Evolutionary conservation across 2,888 invertebrate genomes (phyloP).

Genomic region (Orthonychiurus folsomi): DNA sequence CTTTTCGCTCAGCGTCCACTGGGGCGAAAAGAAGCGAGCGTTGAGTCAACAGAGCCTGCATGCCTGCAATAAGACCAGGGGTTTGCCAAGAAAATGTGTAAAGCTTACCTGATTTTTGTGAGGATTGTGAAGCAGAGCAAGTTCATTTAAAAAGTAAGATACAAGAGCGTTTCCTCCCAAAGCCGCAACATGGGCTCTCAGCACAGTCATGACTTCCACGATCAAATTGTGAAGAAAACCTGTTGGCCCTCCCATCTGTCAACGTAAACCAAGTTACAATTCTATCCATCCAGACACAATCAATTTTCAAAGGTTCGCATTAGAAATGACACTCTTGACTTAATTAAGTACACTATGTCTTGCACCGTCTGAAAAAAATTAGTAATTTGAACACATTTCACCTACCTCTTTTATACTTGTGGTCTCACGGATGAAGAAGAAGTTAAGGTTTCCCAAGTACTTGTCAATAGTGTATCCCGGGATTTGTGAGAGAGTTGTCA

Average conservation of each 20-base stretch:
- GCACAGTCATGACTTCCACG: slow-evolving; percentile 85
- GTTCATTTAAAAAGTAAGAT: slow-evolving; percentile 85
- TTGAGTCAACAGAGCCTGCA: not conserved
- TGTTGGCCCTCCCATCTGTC: slow-evolving; percentile 75
- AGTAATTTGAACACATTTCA: not conserved
- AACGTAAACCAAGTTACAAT: slow-evolving; percentile 22
- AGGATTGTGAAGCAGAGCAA: slow-evolving; percentile 80
- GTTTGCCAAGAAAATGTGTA: no score
- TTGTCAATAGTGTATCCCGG: slow-evolving; percentile 68
- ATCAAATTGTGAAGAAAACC: slow-evolving; percentile 91
- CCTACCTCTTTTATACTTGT: slow-evolving; percentile 72
- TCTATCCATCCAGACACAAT: not conserved
- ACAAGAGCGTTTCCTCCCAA: slow-evolving; percentile 92
- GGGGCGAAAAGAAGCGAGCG: not conserved
- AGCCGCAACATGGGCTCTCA: slow-evolving; percentile 83
- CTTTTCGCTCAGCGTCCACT: not conserved
- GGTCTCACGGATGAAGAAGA: slow-evolving; percentile 91
- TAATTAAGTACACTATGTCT: no score
- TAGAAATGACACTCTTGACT: no score
- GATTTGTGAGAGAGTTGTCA: slow-evolving; percentile 71
- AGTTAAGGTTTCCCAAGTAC: slow-evolving; percentile 81
- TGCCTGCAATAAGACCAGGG: not conserved
- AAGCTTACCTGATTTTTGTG: slow-evolving; percentile 88
- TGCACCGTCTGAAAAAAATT: slow-evolving; percentile 2
- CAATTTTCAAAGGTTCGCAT: no score